Evolutionary conservation across 2,797 vertebrate species (phyloP), one percentile per base, ranked within the genome.

Genomic region (Aeoliscus strigatus): DNA sequence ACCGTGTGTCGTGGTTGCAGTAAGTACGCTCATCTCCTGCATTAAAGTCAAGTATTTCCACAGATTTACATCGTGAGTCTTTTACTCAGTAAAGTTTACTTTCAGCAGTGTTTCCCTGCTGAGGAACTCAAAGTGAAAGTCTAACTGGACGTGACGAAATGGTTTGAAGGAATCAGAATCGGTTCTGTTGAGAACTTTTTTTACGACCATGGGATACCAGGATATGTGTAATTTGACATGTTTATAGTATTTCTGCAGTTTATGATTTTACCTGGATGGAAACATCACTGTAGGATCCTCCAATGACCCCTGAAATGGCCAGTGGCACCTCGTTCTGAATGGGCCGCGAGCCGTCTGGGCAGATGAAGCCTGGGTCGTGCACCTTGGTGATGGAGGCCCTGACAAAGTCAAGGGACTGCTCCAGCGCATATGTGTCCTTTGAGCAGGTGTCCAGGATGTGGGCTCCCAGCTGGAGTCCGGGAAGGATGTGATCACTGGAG

Each of bases 361-460:
- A 99, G 63, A 97, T 91, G 79, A 97, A 96, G 52, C 95, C 94
- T 0, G 93, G 92, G 51, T 96, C 94, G 0, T 96, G 93, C 13
- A 92, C 92, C 46, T 91, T 91, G 53, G 94, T 96, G 29, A 99
- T 89, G 1, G 94, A 98, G 11, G 96, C 94, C 0, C 96, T 90
- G 41, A 97, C 96, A 0, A 99, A 94, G 72, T 99, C 96, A 0
- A 99, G 86, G 0, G 94, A 93, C 82, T 98, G 96, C 81, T 99
- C 96, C 31, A 99, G 84, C 17, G 95, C 96, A 0, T 98, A 92
- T 1, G 92, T 99, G 86, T 99, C 96, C 75, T 97, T 98, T n/a
- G 95, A 98, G 80, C 96, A 99, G 41, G 90, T 97, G 86, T 99
- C 96, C 1, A 99, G 86, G 56, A 99, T 98, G 66, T 98, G 94